Conservation (phyloP, 2,113 vertebrate genomes). For the pig (Sus scrofa) region T2T-Sscrofa CM000818.6:123472001-123472500, state of each 20-base stretch:
- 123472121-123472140: neutral
- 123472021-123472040: neutral
- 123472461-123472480: neutral
- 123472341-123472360: neutral
- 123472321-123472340: neutral
- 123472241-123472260: neutral
- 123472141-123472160: neutral
- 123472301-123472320: neutral
- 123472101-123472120: neutral
- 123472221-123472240: neutral
- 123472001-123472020: rapidly evolving
- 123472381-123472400: neutral
- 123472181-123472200: neutral
- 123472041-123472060: neutral
- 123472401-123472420: neutral
- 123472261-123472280: neutral
- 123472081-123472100: neutral
- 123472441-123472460: neutral
- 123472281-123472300: neutral
- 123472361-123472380: too few species aligned
- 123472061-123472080: neutral
- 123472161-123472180: neutral
- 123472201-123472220: neutral
- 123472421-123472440: neutral
- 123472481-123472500: rapidly evolving